Percentiles rank a stretch among this genome's conserved stretches.
These are phyloP conservation scores for Therioaphis trifolii DNA, from an alignment of 2,888 invertebrate genomes.

Conservation along the genomic window DNA sequence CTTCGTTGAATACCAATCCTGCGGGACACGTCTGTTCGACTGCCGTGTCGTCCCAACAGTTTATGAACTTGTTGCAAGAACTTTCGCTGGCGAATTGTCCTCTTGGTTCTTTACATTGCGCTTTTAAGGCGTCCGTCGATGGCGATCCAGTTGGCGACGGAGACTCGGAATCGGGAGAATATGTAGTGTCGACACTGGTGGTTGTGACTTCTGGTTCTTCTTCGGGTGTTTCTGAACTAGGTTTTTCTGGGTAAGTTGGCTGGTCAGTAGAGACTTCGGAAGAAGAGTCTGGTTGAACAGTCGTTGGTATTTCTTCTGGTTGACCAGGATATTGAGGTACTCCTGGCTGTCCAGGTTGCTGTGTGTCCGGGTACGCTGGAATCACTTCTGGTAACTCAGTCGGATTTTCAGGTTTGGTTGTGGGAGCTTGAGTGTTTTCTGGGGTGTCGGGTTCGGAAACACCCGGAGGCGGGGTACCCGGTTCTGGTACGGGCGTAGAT, in stretches of 20 bases:
- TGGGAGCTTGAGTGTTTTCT: conserved; percentile 48
- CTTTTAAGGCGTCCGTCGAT: conserved; percentile 57
- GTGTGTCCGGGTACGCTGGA: conserved; percentile 47
- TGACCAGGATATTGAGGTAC: conserved; percentile 60
- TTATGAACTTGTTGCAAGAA: conserved; percentile 75
- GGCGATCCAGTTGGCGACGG: conserved; percentile 29
- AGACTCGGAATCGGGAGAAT: conserved; percentile 21
- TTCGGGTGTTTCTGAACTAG: conserved; percentile 16
- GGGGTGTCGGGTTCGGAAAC: conserved; percentile 37
- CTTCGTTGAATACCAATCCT: conserved; percentile 74
- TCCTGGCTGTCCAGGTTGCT: conserved; percentile 51
- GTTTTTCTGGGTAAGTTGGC: neutral
- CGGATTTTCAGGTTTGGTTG: conserved; percentile 28
- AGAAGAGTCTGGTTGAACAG: conserved; percentile 25
- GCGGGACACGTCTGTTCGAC: conserved; percentile 77
- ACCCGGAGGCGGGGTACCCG: conserved; percentile 46
- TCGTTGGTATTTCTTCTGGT: conserved; percentile 44
- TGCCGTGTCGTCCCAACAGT: conserved; percentile 79
- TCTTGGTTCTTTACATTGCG: conserved; percentile 68
- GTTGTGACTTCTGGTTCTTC: conserved; percentile 37
- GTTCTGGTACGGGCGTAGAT: conserved; percentile 48
- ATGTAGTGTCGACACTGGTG: conserved; percentile 24
- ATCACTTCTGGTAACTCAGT: conserved; percentile 54
- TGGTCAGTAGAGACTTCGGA: conserved; percentile 13
- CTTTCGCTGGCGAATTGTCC: conserved; percentile 75